Base-by-base conservation (phyloP, 2,113 vertebrate species). In the Tautogolabrus adspersus region DNA sequence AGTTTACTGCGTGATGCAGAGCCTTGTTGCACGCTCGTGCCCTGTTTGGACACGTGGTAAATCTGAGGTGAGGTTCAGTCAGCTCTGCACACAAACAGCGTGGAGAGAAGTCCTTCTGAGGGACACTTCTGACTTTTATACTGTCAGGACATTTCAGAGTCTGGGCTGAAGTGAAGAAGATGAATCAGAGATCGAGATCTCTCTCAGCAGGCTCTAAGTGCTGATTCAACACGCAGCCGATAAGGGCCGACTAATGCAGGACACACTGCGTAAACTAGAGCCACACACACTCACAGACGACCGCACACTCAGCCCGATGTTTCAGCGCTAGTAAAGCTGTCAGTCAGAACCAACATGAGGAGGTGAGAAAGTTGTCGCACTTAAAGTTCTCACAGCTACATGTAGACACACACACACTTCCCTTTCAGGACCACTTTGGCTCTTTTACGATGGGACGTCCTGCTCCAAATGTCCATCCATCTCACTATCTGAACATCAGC, bases 391-490 rank as follows among this genome's bases (percentile, higher is more conserved):
- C 74, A 58, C 47, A 72, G 26, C n/a, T 38, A 16, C 63, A 19
- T 5, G 30, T 9, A 47, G 68, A 60, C n/a, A 55, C 62, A 47
- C 62, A 47, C 79, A 59, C 72, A 58, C 68, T 55, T 70, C 70
- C 44, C 67, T 81, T 60, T 73, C 49, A 68, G 57, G 52, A n/a
- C 49, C 66, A 38, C 56, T 54, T 46, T 71, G 47, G 37, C 55
- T 56, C 30, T 37, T 81, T 81, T 66, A 77, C 19, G 59, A 76
- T 68, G 70, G 60, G 60, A 82, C n/a, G 16, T 84, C 66, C 61
- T 62, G 49, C 60, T 63, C 26, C 65, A 15, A 10, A 58, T 64
- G 52, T 59, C 57, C 84, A 72, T 79, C 77, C 71, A 26, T 75
- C 79, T 65, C 76, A 26, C 51, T 68, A 56, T 81, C 72, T 56